Percentiles rank a stretch among this genome's conserved stretches.
Evolutionary conservation across 2,113 vertebrate genomes (phyloP).

Genomic region (Heterotis niloticus): DNA sequence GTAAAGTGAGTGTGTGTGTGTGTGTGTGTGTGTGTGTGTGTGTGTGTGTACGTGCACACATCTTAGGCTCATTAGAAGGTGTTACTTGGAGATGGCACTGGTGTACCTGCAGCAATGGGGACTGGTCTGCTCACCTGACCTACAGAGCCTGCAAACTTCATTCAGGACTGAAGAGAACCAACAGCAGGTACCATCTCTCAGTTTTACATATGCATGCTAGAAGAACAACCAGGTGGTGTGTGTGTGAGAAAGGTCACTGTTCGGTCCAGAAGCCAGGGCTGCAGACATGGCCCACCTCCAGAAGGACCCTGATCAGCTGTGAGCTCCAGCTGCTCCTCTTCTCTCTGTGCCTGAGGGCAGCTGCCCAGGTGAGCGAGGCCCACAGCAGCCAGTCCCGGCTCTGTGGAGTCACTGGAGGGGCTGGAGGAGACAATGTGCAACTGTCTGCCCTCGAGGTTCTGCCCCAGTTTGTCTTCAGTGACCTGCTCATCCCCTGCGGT

Average conservation of each 20-base stretch:
- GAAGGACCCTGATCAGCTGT: constrained; percentile 26
- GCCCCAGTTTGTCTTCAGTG: constrained; percentile 67
- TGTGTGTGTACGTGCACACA: no score
- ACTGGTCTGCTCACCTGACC: neutral
- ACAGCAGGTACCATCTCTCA: constrained; percentile 11
- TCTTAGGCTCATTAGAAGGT: constrained; percentile 50
- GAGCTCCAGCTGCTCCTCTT: constrained; percentile 54
- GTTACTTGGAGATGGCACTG: constrained; percentile 76
- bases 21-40: no score
- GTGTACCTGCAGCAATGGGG: constrained; percentile 55
- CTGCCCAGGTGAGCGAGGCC: constrained; percentile 67
- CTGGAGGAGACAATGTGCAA: constrained; percentile 45
- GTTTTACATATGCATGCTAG: neutral
- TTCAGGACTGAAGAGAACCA: constrained; percentile 22
- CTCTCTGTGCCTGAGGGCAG: constrained; percentile 75
- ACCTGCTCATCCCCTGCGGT: constrained; percentile 60
- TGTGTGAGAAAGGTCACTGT: constrained; percentile 15
- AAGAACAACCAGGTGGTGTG: no score
- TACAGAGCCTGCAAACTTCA: neutral
- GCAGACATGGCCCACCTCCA: constrained; percentile 25
- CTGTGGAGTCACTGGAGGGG: constrained; percentile 48
- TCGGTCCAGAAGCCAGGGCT: constrained; percentile 15
- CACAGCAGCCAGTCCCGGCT: constrained; percentile 54
- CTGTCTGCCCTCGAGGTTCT: constrained; percentile 45
- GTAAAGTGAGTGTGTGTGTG: no score